A percentile compares a stretch with the other conserved stretches of the same genome.
Conservation (phyloP, 2,113 vertebrate genomes). For the Paradisaea rubra region DNA sequence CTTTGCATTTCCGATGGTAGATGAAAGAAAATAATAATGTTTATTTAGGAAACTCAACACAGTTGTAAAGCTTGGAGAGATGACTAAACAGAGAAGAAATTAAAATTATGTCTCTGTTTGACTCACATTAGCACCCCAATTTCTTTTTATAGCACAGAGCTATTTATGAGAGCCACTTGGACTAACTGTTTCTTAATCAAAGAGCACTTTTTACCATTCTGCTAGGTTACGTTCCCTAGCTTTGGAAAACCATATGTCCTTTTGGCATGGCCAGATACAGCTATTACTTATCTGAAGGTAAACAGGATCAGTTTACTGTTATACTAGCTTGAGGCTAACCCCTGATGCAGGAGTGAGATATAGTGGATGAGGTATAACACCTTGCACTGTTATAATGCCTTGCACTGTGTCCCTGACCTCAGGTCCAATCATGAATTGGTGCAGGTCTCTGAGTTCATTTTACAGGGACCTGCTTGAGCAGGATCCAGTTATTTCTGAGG, state of each 20-base stretch:
- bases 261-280: neutral
- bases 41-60: neutral
- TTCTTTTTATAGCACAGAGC: neutral
- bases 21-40: neutral
- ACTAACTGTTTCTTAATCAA: neutral
- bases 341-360: neutral
- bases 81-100: neutral
- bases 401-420: neutral
- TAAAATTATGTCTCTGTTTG: neutral
- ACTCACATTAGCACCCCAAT: neutral
- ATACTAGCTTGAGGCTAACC: neutral
- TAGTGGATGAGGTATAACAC: neutral
- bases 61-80: neutral
- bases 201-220: neutral
- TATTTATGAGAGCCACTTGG: neutral
- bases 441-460: neutral
- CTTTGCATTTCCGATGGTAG: neutral
- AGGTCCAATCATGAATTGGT: neutral
- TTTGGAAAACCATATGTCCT: neutral
- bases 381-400: neutral
- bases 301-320: neutral
- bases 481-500: neutral
- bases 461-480: neutral
- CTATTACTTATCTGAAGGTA: neutral
- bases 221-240: neutral